These are phyloP conservation scores for Brachionus rotundiformis DNA, from an alignment of 1,140 invertebrate genomes.

Conservation along the genomic window DNA sequence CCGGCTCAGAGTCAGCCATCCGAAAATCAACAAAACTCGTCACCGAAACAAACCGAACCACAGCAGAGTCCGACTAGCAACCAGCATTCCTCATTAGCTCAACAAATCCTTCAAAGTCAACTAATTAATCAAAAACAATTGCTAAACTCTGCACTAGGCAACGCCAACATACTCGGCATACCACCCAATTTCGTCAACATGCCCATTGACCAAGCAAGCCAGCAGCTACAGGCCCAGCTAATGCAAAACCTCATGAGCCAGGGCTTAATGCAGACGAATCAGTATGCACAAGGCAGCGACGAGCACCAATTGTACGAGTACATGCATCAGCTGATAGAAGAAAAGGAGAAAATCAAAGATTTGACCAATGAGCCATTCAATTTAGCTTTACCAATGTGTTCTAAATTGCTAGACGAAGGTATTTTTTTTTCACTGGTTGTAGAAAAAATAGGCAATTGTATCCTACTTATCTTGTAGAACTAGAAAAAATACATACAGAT, in stretches of 20 bases:
- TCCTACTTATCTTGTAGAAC: conserved; percentile 1
- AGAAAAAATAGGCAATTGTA: not conserved
- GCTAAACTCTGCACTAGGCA: not conserved
- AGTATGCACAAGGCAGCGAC: not conserved
- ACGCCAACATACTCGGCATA: not conserved
- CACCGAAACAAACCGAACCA: not conserved
- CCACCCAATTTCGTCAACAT: not conserved
- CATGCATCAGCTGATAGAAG: conserved; percentile 45
- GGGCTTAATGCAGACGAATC: not conserved
- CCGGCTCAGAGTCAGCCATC: not conserved
- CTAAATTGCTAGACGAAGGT: conserved; percentile 47
- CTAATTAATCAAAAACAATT: not conserved
- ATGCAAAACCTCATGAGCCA: not conserved
- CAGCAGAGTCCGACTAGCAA: not conserved
- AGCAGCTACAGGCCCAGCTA: not conserved
- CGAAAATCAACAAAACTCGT: not conserved
- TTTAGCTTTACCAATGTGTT: conserved; percentile 10
- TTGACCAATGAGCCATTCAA: conserved; percentile 44
- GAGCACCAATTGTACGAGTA: conserved; percentile 32
- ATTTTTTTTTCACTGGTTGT: not conserved
- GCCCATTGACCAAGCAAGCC: not conserved
- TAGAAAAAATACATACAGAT: not conserved
- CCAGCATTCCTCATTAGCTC: not conserved
- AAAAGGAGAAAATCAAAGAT: conserved; percentile 52
- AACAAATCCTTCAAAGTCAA: not conserved